Evolutionary conservation across 2,888 invertebrate genomes (phyloP).

Genomic region (Leptinotarsa haldemani): DNA sequence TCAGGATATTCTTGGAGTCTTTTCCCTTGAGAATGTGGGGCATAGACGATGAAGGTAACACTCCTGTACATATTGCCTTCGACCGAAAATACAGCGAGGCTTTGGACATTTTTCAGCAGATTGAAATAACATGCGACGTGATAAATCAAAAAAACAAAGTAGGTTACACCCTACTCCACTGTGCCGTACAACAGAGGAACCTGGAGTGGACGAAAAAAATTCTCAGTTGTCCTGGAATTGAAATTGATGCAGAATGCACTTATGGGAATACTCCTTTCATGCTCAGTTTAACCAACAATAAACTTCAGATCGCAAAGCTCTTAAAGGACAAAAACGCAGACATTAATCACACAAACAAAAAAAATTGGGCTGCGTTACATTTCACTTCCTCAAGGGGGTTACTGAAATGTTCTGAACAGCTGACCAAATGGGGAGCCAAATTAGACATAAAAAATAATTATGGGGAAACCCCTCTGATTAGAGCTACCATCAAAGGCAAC

Average conservation of each 20-base stretch:
- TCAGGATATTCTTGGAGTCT: constrained; percentile 1
- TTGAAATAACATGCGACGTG: neutral
- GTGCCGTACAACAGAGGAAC: constrained; percentile 3
- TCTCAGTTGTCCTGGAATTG: constrained; percentile 5
- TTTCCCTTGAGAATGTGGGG: constrained; percentile 21
- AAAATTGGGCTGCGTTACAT: constrained; percentile 27
- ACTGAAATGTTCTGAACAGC: constrained; percentile 3
- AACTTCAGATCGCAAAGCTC: constrained; percentile 10
- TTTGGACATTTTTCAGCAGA: neutral
- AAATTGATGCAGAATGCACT: constrained; percentile 19
- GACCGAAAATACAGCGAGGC: constrained; percentile 11
- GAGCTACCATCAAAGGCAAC: constrained; percentile 12
- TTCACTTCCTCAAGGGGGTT: constrained; percentile 22
- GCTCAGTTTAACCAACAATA: constrained; percentile 24
- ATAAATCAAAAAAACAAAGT: constrained; percentile 20
- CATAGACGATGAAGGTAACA: constrained; percentile 27
- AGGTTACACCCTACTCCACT: constrained; percentile 14
- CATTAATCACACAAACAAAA: constrained; percentile 25
- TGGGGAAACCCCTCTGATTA: constrained; percentile 31
- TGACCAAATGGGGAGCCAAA: constrained; percentile 18
- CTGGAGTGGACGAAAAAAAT: constrained; percentile 17
- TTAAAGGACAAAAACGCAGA: constrained; percentile 25
- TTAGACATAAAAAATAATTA: constrained; percentile 10
- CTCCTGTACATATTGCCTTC: constrained; percentile 28
- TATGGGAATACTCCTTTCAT: constrained; percentile 30